Conservation (phyloP, 2,888 invertebrate genomes). For the Tinea pellionella region DNA sequence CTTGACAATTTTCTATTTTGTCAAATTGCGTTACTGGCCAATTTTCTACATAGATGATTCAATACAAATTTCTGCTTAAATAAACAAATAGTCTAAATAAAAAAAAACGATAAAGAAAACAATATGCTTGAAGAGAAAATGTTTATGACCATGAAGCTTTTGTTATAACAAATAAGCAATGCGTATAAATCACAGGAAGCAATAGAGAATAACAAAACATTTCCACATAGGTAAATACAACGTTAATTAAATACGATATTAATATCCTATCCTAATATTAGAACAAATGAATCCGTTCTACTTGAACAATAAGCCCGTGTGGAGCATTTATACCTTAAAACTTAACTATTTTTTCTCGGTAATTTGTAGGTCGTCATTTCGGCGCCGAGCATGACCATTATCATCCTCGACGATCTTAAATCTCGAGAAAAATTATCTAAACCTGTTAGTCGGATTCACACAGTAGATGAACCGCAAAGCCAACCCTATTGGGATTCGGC, state of each 20-base stretch:
- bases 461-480: not conserved
- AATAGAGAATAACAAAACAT: not conserved
- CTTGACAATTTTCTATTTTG: too few species aligned
- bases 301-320: not conserved
- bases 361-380: conserved; percentile 1
- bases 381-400: not conserved
- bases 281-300: not conserved
- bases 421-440: not conserved
- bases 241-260: too few species aligned
- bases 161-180: not conserved
- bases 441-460: not conserved
- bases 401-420: not conserved
- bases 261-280: too few species aligned
- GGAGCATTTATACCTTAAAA: too few species aligned
- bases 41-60: too few species aligned
- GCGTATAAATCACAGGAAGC: not conserved
- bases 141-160: not conserved
- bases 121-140: not conserved
- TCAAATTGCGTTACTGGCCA: too few species aligned
- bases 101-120: too few species aligned
- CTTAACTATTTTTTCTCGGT: too few species aligned
- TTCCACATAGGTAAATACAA: not conserved
- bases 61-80: too few species aligned
- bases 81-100: too few species aligned
- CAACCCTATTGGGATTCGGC: not conserved